These are phyloP conservation scores for Apodemus agrarius DNA, from an alignment of 2,797 vertebrate genomes.

Conservation along the genomic window DNA sequence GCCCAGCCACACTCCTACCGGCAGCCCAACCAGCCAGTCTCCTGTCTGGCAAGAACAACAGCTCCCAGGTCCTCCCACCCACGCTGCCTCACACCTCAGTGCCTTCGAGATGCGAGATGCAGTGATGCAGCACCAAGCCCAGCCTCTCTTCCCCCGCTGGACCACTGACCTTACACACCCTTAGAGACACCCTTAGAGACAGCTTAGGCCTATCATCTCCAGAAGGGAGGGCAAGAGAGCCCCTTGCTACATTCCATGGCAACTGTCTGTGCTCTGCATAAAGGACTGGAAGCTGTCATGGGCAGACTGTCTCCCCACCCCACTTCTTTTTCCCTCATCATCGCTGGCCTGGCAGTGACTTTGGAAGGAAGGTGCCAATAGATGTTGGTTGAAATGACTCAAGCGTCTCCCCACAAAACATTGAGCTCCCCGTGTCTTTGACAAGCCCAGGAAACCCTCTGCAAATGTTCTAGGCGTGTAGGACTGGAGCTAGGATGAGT, in stretches of 20 bases:
- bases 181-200: background rate
- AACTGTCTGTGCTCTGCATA: background rate
- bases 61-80: background rate
- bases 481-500: constrained; percentile 4
- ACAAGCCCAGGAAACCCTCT: constrained; percentile 34
- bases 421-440: background rate
- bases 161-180: background rate
- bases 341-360: background rate
- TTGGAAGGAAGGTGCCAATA: background rate
- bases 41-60: background rate
- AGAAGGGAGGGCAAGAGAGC: background rate
- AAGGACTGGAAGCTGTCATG: background rate
- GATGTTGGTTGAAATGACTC: background rate
- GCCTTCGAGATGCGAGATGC: background rate
- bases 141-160: background rate
- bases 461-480: background rate
- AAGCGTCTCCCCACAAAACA: background rate
- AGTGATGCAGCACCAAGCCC: background rate
- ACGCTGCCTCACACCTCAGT: background rate
- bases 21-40: background rate
- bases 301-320: background rate
- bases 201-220: background rate
- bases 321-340: background rate
- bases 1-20: background rate
- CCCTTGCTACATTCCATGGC: background rate